Evolutionary conservation across 2,888 invertebrate species (phyloP).

Genomic region (Ochropleura leucogaster): DNA sequence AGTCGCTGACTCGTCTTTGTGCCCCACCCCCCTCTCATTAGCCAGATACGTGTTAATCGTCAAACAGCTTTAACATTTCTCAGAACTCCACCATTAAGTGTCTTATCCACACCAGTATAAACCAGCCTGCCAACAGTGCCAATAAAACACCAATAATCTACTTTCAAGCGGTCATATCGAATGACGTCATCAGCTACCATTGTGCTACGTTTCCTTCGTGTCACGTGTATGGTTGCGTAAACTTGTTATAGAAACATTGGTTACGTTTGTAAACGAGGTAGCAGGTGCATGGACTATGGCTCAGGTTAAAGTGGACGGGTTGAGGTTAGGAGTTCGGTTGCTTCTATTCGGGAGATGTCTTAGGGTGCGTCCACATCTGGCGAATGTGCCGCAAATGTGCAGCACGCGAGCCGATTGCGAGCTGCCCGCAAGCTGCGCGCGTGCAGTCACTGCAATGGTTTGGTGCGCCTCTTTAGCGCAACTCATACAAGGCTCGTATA

Average conservation of each 20-base stretch:
- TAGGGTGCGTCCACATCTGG: too few relatives aligned
- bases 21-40: background rate
- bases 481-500: too few relatives aligned
- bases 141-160: slow-evolving; percentile 51
- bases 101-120: slow-evolving; percentile 24
- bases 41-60: slow-evolving; percentile 17
- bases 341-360: background rate
- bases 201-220: slow-evolving; percentile 57
- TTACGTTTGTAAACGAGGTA: slow-evolving; percentile 52
- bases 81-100: slow-evolving; percentile 7
- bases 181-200: slow-evolving; percentile 60
- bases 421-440: too few relatives aligned
- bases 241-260: slow-evolving; percentile 59
- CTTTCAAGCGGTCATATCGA: slow-evolving; percentile 51
- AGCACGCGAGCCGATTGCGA: too few relatives aligned
- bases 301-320: slow-evolving; percentile 13
- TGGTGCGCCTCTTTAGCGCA: too few relatives aligned
- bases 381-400: too few relatives aligned
- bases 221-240: slow-evolving; percentile 63
- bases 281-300: slow-evolving; percentile 47
- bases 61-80: slow-evolving; percentile 5
- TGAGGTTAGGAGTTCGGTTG: background rate
- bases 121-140: slow-evolving; percentile 23
- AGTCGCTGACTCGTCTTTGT: background rate
- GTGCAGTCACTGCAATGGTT: too few relatives aligned